Percentiles rank a stretch among this genome's conserved stretches.
phyloP scores from a whole-genome alignment of 2,797 vertebrate species.

The Artibeus lituratus region DNA sequence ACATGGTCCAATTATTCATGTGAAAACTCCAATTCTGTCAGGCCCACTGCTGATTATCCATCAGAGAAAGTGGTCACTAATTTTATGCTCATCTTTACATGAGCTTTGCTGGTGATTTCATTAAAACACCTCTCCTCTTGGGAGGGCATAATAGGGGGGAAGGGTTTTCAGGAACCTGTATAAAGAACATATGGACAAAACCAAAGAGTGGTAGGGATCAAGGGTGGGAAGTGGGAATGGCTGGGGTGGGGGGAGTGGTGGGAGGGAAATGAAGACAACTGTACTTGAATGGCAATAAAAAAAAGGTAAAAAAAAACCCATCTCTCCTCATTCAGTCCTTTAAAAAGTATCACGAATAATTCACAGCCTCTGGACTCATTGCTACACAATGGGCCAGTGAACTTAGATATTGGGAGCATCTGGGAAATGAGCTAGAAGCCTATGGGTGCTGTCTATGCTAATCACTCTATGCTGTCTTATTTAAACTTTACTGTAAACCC shows the following conservation, averaged over 20 bases:
- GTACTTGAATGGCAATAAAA: too few relatives aligned
- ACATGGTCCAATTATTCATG: not conserved
- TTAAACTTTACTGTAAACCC: not conserved
- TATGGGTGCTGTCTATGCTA: not conserved
- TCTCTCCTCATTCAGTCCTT: not conserved
- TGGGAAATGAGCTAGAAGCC: not conserved
- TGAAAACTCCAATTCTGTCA: not conserved
- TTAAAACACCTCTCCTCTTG: conserved; percentile 31
- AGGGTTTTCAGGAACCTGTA: too few relatives aligned
- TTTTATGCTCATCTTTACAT: not conserved
- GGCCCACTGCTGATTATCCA: not conserved
- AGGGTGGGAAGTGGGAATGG: too few relatives aligned
- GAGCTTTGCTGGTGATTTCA: not conserved
- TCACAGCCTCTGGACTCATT: not conserved
- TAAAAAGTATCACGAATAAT: not conserved
- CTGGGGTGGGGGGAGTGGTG: too few relatives aligned
- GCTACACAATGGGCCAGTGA: not conserved
- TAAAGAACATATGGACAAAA: too few relatives aligned
- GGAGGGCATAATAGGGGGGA: too few relatives aligned
- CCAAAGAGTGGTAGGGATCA: too few relatives aligned
- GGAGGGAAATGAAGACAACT: too few relatives aligned
- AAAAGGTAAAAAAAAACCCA: too few relatives aligned
- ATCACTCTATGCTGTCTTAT: not conserved
- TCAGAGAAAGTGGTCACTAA: conserved; percentile 16
- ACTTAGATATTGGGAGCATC: not conserved